These are phyloP conservation scores for Vanacampus margaritifer DNA, from an alignment of 2,113 vertebrate species.

Conservation along the genomic window DNA sequence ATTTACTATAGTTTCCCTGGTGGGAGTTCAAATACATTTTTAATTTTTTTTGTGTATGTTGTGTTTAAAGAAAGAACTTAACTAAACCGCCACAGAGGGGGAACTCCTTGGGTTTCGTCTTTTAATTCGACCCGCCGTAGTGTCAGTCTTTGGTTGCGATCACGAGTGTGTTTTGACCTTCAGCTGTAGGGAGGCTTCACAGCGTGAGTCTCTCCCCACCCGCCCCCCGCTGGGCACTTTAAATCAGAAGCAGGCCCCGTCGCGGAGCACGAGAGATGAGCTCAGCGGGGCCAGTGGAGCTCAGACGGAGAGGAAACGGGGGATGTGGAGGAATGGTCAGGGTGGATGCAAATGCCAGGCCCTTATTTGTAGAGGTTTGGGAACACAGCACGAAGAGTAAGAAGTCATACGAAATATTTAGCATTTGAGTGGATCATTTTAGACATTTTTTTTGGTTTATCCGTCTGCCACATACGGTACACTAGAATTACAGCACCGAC, in stretches of 20 bases:
- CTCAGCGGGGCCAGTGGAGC: constrained; percentile 7
- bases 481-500: neutral
- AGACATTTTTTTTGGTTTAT: neutral
- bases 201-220: constrained; percentile 67
- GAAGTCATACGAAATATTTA: neutral
- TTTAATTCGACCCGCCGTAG: constrained; percentile 35
- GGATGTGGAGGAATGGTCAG: constrained; percentile 41
- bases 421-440: neutral
- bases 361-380: constrained; percentile 16
- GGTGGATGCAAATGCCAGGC: constrained; percentile 34
- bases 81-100: neutral
- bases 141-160: constrained; percentile 55
- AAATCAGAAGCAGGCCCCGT: constrained; percentile 63
- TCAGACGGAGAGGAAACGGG: constrained; percentile 15
- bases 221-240: constrained; percentile 62
- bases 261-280: constrained; percentile 13
- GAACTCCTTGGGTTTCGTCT: constrained; percentile 4
- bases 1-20: neutral
- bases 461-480: neutral
- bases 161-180: constrained; percentile 68
- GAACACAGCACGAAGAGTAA: neutral
- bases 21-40: neutral
- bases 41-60: neutral
- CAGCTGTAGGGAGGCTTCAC: constrained; percentile 68
- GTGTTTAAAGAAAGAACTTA: constrained; percentile 15